phyloP scores from a whole-genome alignment of 2,113 vertebrate genomes.

The Cyprinodon tularosa region DNA sequence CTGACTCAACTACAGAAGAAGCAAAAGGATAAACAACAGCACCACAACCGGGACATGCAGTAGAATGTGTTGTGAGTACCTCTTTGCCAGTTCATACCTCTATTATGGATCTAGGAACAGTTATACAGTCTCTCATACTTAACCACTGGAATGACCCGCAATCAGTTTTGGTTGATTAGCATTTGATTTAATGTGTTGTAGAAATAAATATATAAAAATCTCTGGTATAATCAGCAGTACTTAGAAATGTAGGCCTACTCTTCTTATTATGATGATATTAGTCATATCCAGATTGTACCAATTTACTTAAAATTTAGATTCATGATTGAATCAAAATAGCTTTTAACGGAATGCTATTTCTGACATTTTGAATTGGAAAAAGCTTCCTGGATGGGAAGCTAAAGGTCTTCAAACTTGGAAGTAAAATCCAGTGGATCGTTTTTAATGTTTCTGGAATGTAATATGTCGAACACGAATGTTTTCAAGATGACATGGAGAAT shows the following conservation, averaged over 20 bases:
- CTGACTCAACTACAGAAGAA: slow-evolving; percentile 68
- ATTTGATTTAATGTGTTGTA: not conserved
- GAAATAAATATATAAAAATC: not conserved
- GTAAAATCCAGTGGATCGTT: no score
- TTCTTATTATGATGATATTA: not conserved
- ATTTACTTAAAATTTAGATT: not conserved
- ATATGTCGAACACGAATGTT: no score
- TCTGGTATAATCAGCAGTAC: not conserved
- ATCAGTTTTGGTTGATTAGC: not conserved
- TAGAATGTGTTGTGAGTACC: not conserved
- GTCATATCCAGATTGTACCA: not conserved
- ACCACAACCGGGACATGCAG: not conserved
- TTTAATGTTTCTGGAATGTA: no score
- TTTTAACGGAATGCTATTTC: no score
- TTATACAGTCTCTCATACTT: not conserved
- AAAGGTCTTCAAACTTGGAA: no score
- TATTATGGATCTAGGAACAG: not conserved
- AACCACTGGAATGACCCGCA: not conserved
- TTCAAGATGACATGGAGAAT: no score
- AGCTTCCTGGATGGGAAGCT: no score
- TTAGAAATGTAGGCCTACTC: not conserved
- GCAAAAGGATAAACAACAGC: not conserved
- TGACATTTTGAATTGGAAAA: no score
- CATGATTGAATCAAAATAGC: not conserved
- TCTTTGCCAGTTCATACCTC: not conserved